Evolutionary conservation across 1,140 invertebrate genomes (phyloP).

Genomic region (Nephotettix cincticeps): DNA sequence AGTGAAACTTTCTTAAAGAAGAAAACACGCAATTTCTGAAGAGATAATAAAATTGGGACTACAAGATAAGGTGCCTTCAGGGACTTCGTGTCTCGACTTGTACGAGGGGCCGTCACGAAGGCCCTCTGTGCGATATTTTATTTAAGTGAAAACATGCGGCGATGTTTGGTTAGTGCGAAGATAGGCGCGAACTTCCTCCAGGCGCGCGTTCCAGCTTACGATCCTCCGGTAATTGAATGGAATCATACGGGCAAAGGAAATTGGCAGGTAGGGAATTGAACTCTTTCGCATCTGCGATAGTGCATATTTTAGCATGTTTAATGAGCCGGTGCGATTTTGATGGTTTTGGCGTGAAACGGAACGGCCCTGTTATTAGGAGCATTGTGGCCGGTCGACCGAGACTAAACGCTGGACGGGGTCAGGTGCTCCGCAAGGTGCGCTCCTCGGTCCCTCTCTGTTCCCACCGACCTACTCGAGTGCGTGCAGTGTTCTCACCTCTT

Average conservation of each 20-base stretch:
- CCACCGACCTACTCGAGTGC: too few species aligned
- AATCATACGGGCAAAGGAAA: constrained; percentile 4
- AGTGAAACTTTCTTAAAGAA: too few species aligned
- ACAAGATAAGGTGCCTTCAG: too few species aligned
- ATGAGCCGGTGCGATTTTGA: constrained; percentile 1
- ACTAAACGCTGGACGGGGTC: neutral
- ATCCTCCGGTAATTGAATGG: neutral
- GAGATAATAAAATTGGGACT: too few species aligned
- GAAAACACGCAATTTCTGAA: too few species aligned
- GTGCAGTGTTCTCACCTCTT: too few species aligned
- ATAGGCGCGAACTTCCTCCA: neutral
- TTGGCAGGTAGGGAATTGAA: neutral
- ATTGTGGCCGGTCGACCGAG: neutral
- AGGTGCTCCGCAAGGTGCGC: neutral
- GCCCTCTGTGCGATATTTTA: too few species aligned
- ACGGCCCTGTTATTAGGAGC: neutral
- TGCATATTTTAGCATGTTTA: constrained; percentile 4
- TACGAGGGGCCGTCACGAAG: too few species aligned
- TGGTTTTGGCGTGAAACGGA: constrained; percentile 2
- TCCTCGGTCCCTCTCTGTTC: neutral
- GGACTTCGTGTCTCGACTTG: too few species aligned
- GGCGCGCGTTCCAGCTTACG: neutral
- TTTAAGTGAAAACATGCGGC: neutral
- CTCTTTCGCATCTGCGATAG: neutral
- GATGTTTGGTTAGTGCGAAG: neutral